Evolutionary conservation across 2,113 vertebrate species (phyloP).

Genomic region (Lophotis ruficrista): DNA sequence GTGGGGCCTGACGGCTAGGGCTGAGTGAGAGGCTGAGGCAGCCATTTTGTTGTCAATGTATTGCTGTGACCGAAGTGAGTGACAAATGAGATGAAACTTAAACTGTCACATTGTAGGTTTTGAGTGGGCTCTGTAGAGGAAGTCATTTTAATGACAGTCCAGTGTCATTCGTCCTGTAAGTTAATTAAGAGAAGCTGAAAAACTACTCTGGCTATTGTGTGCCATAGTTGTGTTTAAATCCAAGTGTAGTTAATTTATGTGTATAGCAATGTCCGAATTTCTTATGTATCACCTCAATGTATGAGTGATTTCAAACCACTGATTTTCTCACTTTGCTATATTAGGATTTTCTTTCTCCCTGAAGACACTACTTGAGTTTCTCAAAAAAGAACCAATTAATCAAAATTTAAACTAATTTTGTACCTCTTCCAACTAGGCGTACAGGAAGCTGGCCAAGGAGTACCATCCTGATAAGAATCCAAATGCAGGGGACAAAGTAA

Average conservation of each 20-base stretch:
- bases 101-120: neutral
- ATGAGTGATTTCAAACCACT: neutral
- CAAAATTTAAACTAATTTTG: neutral
- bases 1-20: neutral
- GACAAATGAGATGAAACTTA: neutral
- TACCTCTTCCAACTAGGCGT: slow-evolving; percentile 81
- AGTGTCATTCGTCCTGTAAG: neutral
- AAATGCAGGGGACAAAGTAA: slow-evolving; percentile 98
- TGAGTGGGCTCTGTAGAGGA: neutral
- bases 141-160: neutral
- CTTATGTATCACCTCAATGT: neutral
- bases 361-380: neutral
- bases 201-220: neutral
- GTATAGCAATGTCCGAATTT: neutral
- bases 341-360: neutral
- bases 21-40: neutral
- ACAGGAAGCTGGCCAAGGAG: slow-evolving; percentile 96
- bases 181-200: neutral
- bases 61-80: neutral
- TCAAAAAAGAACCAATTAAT: neutral
- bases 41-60: slow-evolving; percentile 40
- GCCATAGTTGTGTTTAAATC: neutral
- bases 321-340: neutral
- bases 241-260: neutral
- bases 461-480: slow-evolving; percentile 99